A percentile compares a stretch with the other conserved stretches of the same genome.
Conservation (phyloP, 2,797 vertebrate genomes). For the Melopsittacus undulatus region DNA sequence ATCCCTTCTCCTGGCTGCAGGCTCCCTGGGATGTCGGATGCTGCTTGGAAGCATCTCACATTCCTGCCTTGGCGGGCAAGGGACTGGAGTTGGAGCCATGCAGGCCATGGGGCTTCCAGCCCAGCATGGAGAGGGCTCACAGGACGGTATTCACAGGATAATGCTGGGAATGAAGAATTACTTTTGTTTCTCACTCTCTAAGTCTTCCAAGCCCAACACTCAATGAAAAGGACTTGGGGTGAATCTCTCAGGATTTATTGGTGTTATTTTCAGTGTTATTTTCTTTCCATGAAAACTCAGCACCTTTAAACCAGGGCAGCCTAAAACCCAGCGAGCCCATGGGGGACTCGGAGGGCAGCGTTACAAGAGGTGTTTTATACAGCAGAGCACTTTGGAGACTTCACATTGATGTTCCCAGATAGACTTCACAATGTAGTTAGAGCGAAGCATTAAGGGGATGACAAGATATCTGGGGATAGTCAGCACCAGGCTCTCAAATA, state of each 20-base stretch:
- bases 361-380: neutral
- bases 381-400: neutral
- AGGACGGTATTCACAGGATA: neutral
- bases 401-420: neutral
- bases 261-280: neutral
- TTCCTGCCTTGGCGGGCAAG: neutral
- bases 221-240: neutral
- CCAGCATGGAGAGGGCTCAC: neutral
- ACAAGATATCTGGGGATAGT: neutral
- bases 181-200: accelerated
- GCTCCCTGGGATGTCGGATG: neutral
- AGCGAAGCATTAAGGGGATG: neutral
- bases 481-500: neutral
- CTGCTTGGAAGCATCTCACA: neutral
- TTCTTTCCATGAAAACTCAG: neutral
- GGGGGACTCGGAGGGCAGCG: neutral
- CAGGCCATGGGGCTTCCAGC: neutral
- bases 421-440: neutral
- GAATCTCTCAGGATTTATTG: neutral
- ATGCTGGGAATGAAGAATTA: neutral
- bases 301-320: neutral
- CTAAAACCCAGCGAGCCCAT: accelerated
- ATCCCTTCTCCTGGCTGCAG: neutral
- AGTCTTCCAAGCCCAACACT: accelerated
- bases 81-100: neutral